Evolutionary conservation across 2,888 invertebrate species (phyloP), one percentile per base, ranked within the genome.

Genomic region (Calameuta filiformis): DNA sequence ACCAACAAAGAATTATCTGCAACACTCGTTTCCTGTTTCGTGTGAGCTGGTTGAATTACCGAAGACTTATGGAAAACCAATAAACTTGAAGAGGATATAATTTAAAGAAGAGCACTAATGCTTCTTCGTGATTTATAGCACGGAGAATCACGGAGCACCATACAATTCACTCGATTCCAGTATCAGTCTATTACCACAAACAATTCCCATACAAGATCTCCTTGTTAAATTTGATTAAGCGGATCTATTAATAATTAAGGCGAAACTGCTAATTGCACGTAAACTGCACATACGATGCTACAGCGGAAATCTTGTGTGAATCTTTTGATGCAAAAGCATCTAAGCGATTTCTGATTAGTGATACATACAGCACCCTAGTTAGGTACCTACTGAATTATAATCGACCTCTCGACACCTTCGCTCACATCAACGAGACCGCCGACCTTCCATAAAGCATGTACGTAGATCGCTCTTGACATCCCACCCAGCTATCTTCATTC

Each of bases 371-470:
- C 1, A 9, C 23, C 56, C 56, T 56, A 9, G 9, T 56, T 56
- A 56, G 23, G 56, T 56, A 56, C 56, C 56, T 23, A 69, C 37
- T 73, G 69, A 75, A n/a, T 75, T 75, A 11, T 37, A 69, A 35
- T 74, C 75, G 74, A 77, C 77, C 68, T 77, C 68, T 77, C 75
- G 75, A 77, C 69, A 75, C 68, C 75, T 68, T 73, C 35, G 40
- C 33, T 31, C 35, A 68, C 23, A 23, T 56, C 23, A 56, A 56
- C 23, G 9, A 9, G 2, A 56, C 56, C 9, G 0, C 35, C 74
- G 35, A 40, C 23, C 73, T 69, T 77, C 12, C 37, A 34, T 15
- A 31, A 12, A 56, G 3, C 56, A 56, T 11, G 3, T 69, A 15
- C 56, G 12, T 56, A 9, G 56, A 56, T 56, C 23, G 2, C 56